Evolutionary conservation across 2,113 vertebrate species (phyloP), one percentile per base, ranked within the genome.

Genomic region (Triplophysa dalaica): DNA sequence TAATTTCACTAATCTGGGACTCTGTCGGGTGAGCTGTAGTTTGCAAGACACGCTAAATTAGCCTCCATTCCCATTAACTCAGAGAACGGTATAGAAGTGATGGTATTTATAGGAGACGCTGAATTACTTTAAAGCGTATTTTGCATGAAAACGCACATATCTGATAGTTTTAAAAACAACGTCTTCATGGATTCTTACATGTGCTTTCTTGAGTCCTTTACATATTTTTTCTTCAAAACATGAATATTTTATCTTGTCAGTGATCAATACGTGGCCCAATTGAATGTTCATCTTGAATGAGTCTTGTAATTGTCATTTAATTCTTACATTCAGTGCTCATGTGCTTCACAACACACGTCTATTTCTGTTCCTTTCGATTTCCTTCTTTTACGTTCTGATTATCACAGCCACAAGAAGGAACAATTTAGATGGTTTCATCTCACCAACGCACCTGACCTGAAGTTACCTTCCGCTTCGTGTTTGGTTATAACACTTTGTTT

Each of bases 21-120:
- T 75, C 22, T 75, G 10, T 63, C 16, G 41, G 62, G 58, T 63
- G 41, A 63, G 41, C 58, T 19, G 56, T 45, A 29, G 73, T 48
- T 75, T 41, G 41, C 48, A 26, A 26, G 73, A 75, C 58, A 75
- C 17, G 7, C 58, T 61, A 63, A 63, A 75, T 75, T 74, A 74
- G n/a, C 38, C 7, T 21, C 8, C 0, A 13, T 45, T 75, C 54
- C 63, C 24, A 74, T 17, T 60, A n/a, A 58, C 54, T 58, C 1
- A 2, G 6, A 58, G 38, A 26, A 75, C 72, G 26, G 61, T 48
- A 38, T 61, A 10, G 29, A 74, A 22, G 1, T 61, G 29, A 74
- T 33, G 21, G 22, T 43, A 75, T 50, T 50, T 14, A 11, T 2
- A 11, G n/a, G 54, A 3, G 16, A 38, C 2, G n/a, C 29, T 74